These are phyloP conservation scores for Microctenopoma lineatum DNA, from an alignment of 2,797 vertebrate genomes.

Conservation along the genomic window DNA sequence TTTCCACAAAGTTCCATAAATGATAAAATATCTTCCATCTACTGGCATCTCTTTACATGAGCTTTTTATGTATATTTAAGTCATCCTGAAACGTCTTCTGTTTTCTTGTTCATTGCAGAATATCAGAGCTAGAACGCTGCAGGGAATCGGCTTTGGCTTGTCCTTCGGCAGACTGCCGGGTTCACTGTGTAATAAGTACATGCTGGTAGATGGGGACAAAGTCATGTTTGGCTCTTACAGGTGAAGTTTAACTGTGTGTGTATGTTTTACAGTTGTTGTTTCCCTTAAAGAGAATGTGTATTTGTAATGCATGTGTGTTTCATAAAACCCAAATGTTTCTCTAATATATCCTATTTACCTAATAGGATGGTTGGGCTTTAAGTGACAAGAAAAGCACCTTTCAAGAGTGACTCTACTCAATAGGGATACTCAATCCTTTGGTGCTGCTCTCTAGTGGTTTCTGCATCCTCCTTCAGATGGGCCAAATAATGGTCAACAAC, in stretches of 20 bases:
- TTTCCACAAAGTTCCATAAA: too few relatives aligned
- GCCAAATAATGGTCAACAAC: too few relatives aligned
- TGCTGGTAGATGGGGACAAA: slow-evolving; percentile 95
- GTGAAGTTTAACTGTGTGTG: slow-evolving; percentile 62
- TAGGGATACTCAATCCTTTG: background rate
- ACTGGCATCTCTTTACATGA: too few relatives aligned
- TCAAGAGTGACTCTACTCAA: background rate
- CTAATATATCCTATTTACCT: too few relatives aligned
- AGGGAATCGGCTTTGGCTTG: slow-evolving; percentile 87
- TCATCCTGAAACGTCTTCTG: background rate
- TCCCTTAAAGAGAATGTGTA: background rate
- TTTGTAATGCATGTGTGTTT: background rate
- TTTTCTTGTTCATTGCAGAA: slow-evolving; percentile 77
- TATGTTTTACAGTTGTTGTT: background rate
- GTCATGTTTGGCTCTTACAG: slow-evolving; percentile 94
- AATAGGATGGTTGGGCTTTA: too few relatives aligned
- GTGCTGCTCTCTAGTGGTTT: background rate
- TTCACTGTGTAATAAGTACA: slow-evolving; percentile 88
- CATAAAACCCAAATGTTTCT: too few relatives aligned
- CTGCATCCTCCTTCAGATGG: background rate
- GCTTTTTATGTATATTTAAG: too few relatives aligned
- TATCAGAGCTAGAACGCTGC: slow-evolving; percentile 87
- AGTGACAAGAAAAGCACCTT: too few relatives aligned
- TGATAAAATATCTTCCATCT: too few relatives aligned
- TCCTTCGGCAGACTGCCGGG: slow-evolving; percentile 89